phyloP scores from a whole-genome alignment of 1,140 invertebrate species.

The Diploscapter pachys region DNA sequence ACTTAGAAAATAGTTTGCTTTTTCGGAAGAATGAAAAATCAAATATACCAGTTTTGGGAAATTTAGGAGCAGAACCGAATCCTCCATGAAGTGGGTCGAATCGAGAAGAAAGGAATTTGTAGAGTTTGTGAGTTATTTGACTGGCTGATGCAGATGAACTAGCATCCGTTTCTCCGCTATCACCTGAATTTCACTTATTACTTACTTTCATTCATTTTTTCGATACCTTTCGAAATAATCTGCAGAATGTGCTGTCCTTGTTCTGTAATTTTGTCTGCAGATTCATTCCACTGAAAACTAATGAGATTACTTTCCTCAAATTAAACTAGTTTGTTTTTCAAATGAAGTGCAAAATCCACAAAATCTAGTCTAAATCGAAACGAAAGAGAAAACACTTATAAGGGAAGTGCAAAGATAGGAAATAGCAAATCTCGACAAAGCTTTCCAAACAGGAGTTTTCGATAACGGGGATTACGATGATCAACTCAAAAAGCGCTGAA shows the following conservation, averaged over 20 bases:
- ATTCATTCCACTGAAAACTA: conserved; percentile 69
- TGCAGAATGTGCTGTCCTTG: not conserved
- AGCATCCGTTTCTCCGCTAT: not conserved
- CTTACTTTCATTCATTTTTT: no score
- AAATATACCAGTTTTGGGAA: conserved; percentile 75
- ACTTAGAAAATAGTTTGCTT: not conserved
- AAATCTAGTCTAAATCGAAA: no score
- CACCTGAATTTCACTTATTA: no score
- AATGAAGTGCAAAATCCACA: not conserved
- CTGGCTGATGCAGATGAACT: not conserved
- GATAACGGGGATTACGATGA: no score
- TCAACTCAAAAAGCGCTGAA: no score
- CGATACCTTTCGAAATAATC: no score
- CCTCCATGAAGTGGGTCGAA: conserved; percentile 75
- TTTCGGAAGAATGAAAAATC: conserved; percentile 10
- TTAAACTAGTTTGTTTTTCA: conserved; percentile 14
- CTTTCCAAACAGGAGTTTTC: no score
- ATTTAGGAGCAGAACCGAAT: conserved; percentile 82
- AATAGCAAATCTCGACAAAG: no score
- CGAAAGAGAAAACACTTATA: no score
- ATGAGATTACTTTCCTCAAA: conserved; percentile 3
- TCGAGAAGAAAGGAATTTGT: conserved; percentile 59
- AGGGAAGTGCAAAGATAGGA: no score
- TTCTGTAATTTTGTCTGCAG: no score
- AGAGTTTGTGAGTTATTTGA: conserved; percentile 46